Evolutionary conservation across 2,888 invertebrate genomes (phyloP).

Genomic region (Apoda limacodes): DNA sequence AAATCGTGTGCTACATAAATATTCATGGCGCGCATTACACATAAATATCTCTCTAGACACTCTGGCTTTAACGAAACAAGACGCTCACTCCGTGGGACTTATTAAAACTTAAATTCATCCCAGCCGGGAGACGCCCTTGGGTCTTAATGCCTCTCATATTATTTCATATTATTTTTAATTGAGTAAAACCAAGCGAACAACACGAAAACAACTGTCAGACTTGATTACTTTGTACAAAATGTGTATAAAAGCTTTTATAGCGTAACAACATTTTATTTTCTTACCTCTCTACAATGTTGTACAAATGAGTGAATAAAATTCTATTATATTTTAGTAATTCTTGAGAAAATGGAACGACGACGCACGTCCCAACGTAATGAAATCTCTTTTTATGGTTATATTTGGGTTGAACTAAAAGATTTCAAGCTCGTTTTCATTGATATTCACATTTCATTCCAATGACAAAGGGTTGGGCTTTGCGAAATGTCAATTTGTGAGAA

Average conservation of each 20-base stretch:
- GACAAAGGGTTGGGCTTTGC: constrained; percentile 55
- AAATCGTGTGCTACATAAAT: constrained; percentile 39
- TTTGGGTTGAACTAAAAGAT: constrained; percentile 48
- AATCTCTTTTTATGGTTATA: constrained; percentile 46
- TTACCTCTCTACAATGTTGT: too few relatives aligned
- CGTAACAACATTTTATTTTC: constrained; percentile 23
- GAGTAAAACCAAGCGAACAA: constrained; percentile 55
- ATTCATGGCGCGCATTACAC: constrained; percentile 54
- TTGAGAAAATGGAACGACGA: constrained; percentile 48
- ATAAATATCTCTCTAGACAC: constrained; percentile 50
- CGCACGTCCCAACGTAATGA: constrained; percentile 58
- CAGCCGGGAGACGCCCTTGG: constrained; percentile 33
- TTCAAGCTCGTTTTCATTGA: constrained; percentile 60
- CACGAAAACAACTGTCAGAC: constrained; percentile 43
- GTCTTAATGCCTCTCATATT: constrained; percentile 49
- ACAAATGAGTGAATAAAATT: too few relatives aligned
- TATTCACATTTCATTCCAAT: constrained; percentile 56
- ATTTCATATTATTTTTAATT: constrained; percentile 66
- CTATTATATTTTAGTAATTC: constrained; percentile 42
- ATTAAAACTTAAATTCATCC: constrained; percentile 49
- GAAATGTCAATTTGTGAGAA: constrained; percentile 59
- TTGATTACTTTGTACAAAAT: constrained; percentile 48
- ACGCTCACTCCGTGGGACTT: constrained; percentile 46
- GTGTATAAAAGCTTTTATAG: constrained; percentile 38
- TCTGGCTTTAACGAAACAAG: constrained; percentile 54